Conservation (phyloP, 2,113 vertebrate species). For the Numida meleagris region DNA sequence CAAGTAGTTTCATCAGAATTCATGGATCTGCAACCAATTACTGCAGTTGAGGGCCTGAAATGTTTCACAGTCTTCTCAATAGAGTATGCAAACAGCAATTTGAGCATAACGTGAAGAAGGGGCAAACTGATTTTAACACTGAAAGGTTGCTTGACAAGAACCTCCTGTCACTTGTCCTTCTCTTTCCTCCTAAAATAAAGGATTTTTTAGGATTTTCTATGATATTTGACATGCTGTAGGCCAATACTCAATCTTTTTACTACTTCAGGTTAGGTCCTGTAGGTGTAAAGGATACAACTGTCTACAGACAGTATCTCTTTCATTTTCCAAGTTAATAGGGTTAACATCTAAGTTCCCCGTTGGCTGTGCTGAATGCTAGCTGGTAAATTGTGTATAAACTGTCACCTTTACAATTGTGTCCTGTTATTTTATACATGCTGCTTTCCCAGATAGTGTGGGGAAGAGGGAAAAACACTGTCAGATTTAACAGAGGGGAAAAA, state of each 20-base stretch:
- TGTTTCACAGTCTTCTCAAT: not conserved
- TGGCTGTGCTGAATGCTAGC: not conserved
- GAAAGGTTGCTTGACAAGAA: not conserved
- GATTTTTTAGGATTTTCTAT: not conserved
- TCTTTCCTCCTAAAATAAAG: not conserved
- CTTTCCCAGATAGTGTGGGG: not conserved
- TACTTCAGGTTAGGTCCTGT: not conserved
- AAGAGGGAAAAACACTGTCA: not conserved
- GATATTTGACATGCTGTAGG: not conserved
- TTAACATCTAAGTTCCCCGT: not conserved
- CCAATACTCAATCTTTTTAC: not conserved
- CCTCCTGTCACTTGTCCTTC: not conserved
- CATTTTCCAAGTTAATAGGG: not conserved
- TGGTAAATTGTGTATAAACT: not conserved
- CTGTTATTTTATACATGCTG: not conserved
- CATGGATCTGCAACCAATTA: not conserved
- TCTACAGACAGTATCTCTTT: not conserved
- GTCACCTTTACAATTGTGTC: not conserved
- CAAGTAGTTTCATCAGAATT: not conserved
- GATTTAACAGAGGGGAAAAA: not conserved
- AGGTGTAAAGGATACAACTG: not conserved
- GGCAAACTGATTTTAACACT: not conserved
- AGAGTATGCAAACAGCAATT: not conserved
- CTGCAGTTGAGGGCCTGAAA: not conserved
- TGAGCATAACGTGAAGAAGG: not conserved